Percentiles rank a stretch among this genome's conserved stretches.
phyloP scores from a whole-genome alignment of 2,113 vertebrate species.

The Oenanthe melanoleuca region DNA sequence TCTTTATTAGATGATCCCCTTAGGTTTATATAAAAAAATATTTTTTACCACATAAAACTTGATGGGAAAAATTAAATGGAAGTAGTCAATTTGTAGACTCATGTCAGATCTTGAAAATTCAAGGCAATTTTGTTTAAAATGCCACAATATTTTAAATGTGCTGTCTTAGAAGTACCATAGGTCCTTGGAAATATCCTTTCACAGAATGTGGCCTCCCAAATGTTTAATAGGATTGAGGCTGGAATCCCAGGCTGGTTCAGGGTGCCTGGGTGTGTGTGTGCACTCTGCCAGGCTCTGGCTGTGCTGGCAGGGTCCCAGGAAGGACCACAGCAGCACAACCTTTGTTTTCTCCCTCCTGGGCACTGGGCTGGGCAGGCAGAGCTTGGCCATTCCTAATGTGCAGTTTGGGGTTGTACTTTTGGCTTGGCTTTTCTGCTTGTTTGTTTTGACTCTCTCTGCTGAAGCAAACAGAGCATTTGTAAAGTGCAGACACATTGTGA shows the following conservation, averaged over 20 bases:
- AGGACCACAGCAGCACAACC: rapidly evolving
- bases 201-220: background rate
- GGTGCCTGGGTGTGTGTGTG: background rate
- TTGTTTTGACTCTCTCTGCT: conserved; percentile 39
- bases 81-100: background rate
- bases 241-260: background rate
- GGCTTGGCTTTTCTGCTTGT: background rate
- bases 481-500: conserved; percentile 23
- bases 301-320: background rate
- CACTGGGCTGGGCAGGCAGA: background rate
- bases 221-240: background rate
- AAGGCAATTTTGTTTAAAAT: background rate
- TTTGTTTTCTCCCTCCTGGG: background rate
- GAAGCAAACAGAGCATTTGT: background rate
- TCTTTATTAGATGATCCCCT: background rate
- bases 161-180: background rate
- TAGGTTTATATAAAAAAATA: background rate
- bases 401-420: conserved; percentile 5
- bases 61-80: background rate
- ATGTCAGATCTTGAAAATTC: background rate
- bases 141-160: background rate
- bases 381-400: background rate
- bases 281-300: background rate
- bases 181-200: background rate
- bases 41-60: background rate